Conservation (phyloP, 2,888 invertebrate genomes). For the Drosophila antonietae region DNA sequence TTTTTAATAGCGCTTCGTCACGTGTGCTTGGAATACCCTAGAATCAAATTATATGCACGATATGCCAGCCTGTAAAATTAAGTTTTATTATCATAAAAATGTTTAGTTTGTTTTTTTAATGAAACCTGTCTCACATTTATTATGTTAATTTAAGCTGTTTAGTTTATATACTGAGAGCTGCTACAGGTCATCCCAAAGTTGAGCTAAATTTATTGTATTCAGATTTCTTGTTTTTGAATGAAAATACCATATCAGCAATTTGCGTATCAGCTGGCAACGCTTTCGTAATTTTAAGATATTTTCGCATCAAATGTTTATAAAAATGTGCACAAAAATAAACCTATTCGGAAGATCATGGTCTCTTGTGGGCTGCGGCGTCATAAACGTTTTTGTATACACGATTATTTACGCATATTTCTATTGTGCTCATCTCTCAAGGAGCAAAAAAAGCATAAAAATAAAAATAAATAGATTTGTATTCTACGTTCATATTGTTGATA, state of each 20-base stretch:
- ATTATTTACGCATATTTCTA: slow-evolving; percentile 50
- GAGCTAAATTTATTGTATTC: not conserved
- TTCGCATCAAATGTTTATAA: slow-evolving; percentile 48
- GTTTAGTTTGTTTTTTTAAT: not conserved
- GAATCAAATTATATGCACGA: not conserved
- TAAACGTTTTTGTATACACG: slow-evolving; percentile 38
- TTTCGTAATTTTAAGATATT: slow-evolving; percentile 52
- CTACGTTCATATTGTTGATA: slow-evolving; percentile 55
- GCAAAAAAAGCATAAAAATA: slow-evolving; percentile 18
- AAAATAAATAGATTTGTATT: slow-evolving; percentile 44
- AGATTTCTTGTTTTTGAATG: slow-evolving; percentile 47
- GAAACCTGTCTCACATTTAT: not conserved
- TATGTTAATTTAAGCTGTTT: not conserved
- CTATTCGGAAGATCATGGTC: slow-evolving; percentile 42
- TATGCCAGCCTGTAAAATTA: not conserved
- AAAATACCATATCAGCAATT: slow-evolving; percentile 58
- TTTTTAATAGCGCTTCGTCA: slow-evolving; percentile 38
- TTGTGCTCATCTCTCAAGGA: slow-evolving; percentile 12
- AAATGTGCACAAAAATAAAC: slow-evolving; percentile 49
- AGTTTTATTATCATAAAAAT: not conserved
- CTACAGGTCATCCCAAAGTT: slow-evolving; percentile 8
- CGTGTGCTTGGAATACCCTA: slow-evolving; percentile 28
- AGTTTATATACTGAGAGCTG: not conserved
- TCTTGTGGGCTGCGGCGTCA: slow-evolving; percentile 35
- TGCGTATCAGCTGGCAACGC: slow-evolving; percentile 50